phyloP scores from a whole-genome alignment of 2,113 vertebrate species.

The Takifugu bimaculatus region DNA sequence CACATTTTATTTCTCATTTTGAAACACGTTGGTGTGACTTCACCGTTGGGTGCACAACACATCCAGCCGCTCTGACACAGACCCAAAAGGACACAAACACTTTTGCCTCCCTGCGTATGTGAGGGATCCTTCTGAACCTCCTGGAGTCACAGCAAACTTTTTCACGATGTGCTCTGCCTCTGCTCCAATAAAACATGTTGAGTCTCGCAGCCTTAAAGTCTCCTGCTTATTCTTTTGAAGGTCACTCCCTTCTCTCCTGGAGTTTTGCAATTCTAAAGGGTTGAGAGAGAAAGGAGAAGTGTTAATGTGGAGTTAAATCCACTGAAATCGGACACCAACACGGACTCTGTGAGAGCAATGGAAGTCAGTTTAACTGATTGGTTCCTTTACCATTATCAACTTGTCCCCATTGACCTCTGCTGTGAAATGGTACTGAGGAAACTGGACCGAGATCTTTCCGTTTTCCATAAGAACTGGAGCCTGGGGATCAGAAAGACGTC shows the following conservation, averaged over 20 bases:
- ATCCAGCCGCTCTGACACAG: not conserved
- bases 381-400: slow-evolving; percentile 80
- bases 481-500: slow-evolving; percentile 52
- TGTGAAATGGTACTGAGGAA: slow-evolving; percentile 81
- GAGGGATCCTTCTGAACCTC: not conserved
- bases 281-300: not conserved
- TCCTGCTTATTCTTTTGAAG: slow-evolving; percentile 80
- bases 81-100: not conserved
- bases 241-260: slow-evolving; percentile 69
- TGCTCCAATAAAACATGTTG: slow-evolving; percentile 22
- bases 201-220: slow-evolving; percentile 41
- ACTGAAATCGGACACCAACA: not conserved
- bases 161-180: not conserved
- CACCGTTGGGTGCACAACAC: no score
- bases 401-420: slow-evolving; percentile 79
- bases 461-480: slow-evolving; percentile 75
- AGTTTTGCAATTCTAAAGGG: slow-evolving; percentile 50
- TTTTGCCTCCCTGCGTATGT: no score
- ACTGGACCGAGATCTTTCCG: slow-evolving; percentile 73
- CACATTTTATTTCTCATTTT: no score
- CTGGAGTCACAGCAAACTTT: not conserved
- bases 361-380: not conserved
- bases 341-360: not conserved
- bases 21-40: no score
- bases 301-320: not conserved